Conservation (phyloP, 2,113 vertebrate species). For the Perccottus glenii region DNA sequence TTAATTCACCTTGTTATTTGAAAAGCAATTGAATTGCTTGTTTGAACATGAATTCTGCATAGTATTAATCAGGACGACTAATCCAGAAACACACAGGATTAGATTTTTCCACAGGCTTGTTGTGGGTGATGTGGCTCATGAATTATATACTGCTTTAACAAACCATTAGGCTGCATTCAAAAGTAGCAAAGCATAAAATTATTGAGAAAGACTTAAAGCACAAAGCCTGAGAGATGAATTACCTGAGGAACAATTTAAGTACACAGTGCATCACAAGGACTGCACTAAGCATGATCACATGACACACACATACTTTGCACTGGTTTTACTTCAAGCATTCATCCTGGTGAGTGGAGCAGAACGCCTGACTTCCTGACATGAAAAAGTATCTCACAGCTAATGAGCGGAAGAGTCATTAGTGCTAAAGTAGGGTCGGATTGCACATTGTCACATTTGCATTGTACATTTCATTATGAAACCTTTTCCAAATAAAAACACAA, state of each 20-base stretch:
- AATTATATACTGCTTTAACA: conserved; percentile 4
- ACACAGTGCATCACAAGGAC: conserved; percentile 37
- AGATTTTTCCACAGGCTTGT: neutral
- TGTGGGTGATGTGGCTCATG: neutral
- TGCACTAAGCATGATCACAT: conserved; percentile 32
- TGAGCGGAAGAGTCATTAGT: conserved; percentile 11
- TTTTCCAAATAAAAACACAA: too few species aligned
- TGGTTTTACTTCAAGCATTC: conserved; percentile 47
- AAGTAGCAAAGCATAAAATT: conserved; percentile 21
- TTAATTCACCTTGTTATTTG: too few species aligned
- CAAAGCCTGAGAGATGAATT: conserved; percentile 42
- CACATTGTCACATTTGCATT: neutral
- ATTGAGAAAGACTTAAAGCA: conserved; percentile 24
- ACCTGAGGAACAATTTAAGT: conserved; percentile 60
- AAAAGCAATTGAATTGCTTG: too few species aligned
- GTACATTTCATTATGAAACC: too few species aligned
- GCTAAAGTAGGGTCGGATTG: conserved; percentile 18
- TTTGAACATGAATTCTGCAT: too few species aligned
- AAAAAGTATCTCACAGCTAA: conserved; percentile 17
- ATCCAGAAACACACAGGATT: neutral
- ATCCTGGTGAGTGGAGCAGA: conserved; percentile 33
- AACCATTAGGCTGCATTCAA: conserved; percentile 12
- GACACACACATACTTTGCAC: conserved; percentile 36
- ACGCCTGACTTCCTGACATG: conserved; percentile 37
- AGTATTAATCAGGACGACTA: too few species aligned